phyloP scores from a whole-genome alignment of 2,113 vertebrate species.

The Petrocephalus zakoni region DNA sequence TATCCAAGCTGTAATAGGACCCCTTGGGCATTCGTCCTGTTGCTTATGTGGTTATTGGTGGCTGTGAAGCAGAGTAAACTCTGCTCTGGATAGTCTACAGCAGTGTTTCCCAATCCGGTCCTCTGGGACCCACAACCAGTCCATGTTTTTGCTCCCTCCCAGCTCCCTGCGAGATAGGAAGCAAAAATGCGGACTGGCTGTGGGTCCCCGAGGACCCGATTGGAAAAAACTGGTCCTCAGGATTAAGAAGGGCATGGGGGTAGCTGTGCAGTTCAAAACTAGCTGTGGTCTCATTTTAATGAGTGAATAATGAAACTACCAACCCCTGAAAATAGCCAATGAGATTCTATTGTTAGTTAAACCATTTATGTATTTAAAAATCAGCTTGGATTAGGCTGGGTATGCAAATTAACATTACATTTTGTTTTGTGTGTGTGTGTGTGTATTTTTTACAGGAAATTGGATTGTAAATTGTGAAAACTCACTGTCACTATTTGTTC shows the following conservation, averaged over 20 bases:
- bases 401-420: background rate
- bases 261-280: background rate
- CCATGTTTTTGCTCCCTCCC: no score
- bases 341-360: background rate
- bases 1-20: slow-evolving; percentile 23
- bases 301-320: background rate
- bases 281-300: background rate
- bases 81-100: background rate
- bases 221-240: background rate
- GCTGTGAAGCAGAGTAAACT: background rate
- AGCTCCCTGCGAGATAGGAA: no score
- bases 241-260: background rate
- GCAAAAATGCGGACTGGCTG: no score
- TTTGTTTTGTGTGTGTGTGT: background rate
- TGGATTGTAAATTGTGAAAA: background rate
- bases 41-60: background rate
- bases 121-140: no score
- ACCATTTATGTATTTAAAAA: background rate
- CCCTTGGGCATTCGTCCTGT: slow-evolving; percentile 3
- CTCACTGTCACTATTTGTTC: background rate
- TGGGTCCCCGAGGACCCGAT: no score
- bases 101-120: no score
- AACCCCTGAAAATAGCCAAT: background rate
- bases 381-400: no score
- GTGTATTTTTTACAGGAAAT: background rate